phyloP scores from a whole-genome alignment of 1,140 invertebrate genomes.

The Oedothorax gibbosus region DNA sequence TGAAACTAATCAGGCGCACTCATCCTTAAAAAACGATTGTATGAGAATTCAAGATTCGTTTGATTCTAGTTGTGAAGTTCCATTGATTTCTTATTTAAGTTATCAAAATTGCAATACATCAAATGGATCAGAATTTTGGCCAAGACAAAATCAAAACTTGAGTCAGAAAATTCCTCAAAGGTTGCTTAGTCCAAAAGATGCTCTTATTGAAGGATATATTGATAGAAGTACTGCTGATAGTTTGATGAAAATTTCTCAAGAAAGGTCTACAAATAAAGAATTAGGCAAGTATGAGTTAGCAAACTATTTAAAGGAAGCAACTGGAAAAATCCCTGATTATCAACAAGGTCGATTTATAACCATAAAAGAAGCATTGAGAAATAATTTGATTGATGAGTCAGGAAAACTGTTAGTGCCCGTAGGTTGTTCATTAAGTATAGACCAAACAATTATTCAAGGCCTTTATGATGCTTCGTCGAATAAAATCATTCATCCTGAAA shows the following conservation, averaged over 20 bases:
- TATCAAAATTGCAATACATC: not conserved
- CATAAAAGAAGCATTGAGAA: conserved; percentile 85
- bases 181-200: conserved; percentile 71
- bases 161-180: conserved; percentile 47
- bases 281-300: too few relatives aligned
- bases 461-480: conserved; percentile 80
- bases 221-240: conserved; percentile 79
- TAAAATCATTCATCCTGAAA: conserved; percentile 91
- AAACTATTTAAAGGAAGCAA: conserved; percentile 64
- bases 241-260: conserved; percentile 67
- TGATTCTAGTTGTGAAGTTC: too few relatives aligned
- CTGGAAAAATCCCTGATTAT: conserved; percentile 83
- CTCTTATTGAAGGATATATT: conserved; percentile 79
- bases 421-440: conserved; percentile 81
- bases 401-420: conserved; percentile 84
- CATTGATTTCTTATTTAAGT: too few relatives aligned
- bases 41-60: not conserved
- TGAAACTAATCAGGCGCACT: not conserved
- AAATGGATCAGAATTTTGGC: conserved; percentile 6
- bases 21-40: not conserved
- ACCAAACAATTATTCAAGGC: conserved; percentile 85
- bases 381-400: conserved; percentile 83
- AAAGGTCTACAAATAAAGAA: too few relatives aligned
- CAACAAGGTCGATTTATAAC: conserved; percentile 81
- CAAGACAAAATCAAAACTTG: not conserved